Conservation (phyloP, 2,113 vertebrate species). For the Pelmatolapia mariae region DNA sequence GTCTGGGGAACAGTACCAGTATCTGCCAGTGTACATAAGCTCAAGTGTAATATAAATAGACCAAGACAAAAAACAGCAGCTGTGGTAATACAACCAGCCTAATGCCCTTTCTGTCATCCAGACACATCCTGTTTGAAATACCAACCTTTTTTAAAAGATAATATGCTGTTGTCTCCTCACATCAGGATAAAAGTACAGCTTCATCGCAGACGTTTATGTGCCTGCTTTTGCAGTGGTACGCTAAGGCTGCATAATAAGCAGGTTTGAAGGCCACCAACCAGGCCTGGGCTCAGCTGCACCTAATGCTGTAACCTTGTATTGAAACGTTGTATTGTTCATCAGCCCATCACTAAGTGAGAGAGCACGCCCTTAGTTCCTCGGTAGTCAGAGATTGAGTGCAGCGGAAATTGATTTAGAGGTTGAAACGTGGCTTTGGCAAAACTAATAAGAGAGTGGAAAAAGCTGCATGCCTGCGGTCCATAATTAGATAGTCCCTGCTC, state of each 20-base stretch:
- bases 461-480: neutral
- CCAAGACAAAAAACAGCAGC: neutral
- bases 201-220: neutral
- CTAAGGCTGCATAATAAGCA: neutral
- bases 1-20: neutral
- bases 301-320: neutral
- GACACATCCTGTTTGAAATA: constrained; percentile 9
- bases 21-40: neutral
- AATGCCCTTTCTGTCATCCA: neutral
- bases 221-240: neutral
- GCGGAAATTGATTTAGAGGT: neutral
- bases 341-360: neutral
- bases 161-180: neutral
- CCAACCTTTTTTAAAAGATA: neutral
- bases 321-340: neutral
- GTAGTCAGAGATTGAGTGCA: neutral
- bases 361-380: neutral
- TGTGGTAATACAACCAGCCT: neutral
- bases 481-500: constrained; percentile 1
- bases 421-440: neutral
- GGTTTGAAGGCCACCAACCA: neutral
- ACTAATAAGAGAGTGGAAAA: neutral
- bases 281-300: neutral
- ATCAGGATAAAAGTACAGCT: neutral
- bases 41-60: neutral